A percentile compares a stretch with the other conserved stretches of the same genome.
phyloP scores from a whole-genome alignment of 2,888 invertebrate genomes.

The Euproctis similis region DNA sequence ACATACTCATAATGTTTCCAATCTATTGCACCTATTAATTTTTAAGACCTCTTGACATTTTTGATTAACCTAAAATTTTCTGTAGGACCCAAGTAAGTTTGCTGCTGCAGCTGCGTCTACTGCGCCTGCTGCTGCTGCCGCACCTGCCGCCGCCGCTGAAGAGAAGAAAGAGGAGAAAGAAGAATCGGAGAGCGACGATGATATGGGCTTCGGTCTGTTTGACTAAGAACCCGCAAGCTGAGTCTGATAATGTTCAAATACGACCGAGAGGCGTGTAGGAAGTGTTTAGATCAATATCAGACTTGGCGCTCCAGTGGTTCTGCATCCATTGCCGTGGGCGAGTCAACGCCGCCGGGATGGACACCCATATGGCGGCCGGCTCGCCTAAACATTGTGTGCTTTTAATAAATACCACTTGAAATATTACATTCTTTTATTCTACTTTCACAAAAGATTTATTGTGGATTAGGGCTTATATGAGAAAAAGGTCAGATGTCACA shows the following conservation, averaged over 20 bases:
- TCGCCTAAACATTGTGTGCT: conserved; percentile 29
- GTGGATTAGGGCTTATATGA: no score
- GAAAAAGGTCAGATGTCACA: no score
- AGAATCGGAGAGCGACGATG: conserved; percentile 90
- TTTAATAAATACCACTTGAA: conserved; percentile 47
- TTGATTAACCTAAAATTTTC: no score
- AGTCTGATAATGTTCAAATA: conserved; percentile 10
- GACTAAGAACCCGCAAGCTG: conserved; percentile 74
- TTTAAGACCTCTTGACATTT: no score
- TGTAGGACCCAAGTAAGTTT: conserved; percentile 96
- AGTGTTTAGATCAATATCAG: conserved; percentile 10
- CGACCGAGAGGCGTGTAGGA: conserved; percentile 26
- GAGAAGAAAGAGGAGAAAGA: conserved; percentile 89
- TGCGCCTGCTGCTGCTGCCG: conserved; percentile 81
- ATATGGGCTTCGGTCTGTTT: conserved; percentile 98
- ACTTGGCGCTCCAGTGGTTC: conserved; percentile 21
- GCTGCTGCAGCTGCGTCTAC: conserved; percentile 77
- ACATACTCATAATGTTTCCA: no score
- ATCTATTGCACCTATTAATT: no score
- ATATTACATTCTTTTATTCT: conserved; percentile 12
- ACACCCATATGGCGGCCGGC: conserved; percentile 64
- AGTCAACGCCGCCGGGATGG: conserved; percentile 61
- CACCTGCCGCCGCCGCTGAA: conserved; percentile 78
- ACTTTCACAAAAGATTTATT: no score
- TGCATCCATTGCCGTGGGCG: conserved; percentile 24